phyloP scores from a whole-genome alignment of 2,797 vertebrate species.

The Champsocephalus esox region DNA sequence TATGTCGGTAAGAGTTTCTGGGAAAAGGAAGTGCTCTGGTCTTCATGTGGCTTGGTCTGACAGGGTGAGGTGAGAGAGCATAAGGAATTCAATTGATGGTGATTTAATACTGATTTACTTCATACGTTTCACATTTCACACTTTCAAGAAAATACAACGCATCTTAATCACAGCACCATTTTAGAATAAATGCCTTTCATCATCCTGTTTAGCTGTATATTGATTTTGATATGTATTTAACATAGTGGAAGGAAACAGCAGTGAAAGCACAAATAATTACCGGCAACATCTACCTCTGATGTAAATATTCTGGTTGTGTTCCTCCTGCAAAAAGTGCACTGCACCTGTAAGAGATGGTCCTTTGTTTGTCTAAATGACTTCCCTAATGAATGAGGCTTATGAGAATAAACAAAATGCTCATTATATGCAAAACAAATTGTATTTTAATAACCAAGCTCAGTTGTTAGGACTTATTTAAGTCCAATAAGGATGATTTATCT shows the following conservation, averaged over 20 bases:
- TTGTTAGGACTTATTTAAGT: slow-evolving; percentile 2
- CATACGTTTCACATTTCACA: background rate
- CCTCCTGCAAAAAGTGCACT: background rate
- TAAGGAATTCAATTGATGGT: background rate
- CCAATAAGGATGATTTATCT: background rate
- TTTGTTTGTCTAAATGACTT: slow-evolving; percentile 14
- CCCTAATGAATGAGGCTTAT: background rate
- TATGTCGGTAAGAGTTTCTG: slow-evolving; percentile 45
- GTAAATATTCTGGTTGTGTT: slow-evolving; percentile 5
- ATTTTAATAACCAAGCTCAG: slow-evolving; percentile 13
- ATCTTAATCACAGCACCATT: background rate
- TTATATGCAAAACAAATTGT: background rate
- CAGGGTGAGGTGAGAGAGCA: slow-evolving; percentile 16
- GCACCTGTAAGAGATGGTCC: background rate
- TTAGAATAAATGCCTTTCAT: background rate
- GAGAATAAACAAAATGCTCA: slow-evolving; percentile 6
- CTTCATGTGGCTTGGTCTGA: slow-evolving; percentile 42
- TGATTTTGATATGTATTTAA: slow-evolving; percentile 1
- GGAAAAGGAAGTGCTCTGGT: slow-evolving; percentile 42
- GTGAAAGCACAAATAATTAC: slow-evolving; percentile 3
- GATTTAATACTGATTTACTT: background rate
- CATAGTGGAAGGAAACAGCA: background rate
- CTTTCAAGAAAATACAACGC: background rate
- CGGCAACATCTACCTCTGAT: background rate
- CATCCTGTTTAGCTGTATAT: background rate